Base-by-base conservation (phyloP, 1,140 invertebrate genomes). In the Hyles vespertilio region DNA sequence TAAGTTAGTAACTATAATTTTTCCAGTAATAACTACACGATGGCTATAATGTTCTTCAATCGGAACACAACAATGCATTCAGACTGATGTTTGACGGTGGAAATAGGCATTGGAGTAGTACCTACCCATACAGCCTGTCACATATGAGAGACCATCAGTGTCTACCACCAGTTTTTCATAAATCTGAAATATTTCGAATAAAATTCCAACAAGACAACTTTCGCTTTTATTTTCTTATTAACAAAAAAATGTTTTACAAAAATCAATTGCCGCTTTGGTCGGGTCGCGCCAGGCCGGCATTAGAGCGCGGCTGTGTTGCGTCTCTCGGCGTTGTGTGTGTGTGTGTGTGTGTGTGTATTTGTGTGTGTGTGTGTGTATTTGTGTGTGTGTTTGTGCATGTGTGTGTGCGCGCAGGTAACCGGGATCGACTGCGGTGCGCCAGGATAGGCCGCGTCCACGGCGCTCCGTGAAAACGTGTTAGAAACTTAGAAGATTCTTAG, bases 251-350 rank as follows among this genome's bases (percentile, higher is more conserved):
- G 11, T 50, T 50, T 54, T n/a, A 32, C 11, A 34, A 40, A 52
- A 52, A 45, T 32, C 78, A 81, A 67, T 70, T 70, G 57, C 73
- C 56, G 43, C 66, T 51, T 73, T 82, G 69, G 76, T 58, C 51
- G 36, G 60, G 65, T 62, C 56, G 63, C 59, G 61, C 67, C n/a
- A 7, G 6, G 40, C 7, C 32, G 66, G 75, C 74, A 78, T 84
- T 84, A 84, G 82, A 73, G 67, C 72, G 67, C 72, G 83, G 74
- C 73, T 81, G 79, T 75, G 81, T 78, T 73, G 70, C 75, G 80
- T 81, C 69, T 78, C 67, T 44, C 32, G 33, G 8, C 22, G 22
- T 22, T 22, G 22, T 22, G 22, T 56, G 59, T 55, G 63, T 55
- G 49, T 59, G 56, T 53, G 44, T 63, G n/a, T 46, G 57, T 64